Evolutionary conservation across 2,113 vertebrate genomes (phyloP), one percentile per base, ranked within the genome.

Genomic region (Erpornis zantholeuca): DNA sequence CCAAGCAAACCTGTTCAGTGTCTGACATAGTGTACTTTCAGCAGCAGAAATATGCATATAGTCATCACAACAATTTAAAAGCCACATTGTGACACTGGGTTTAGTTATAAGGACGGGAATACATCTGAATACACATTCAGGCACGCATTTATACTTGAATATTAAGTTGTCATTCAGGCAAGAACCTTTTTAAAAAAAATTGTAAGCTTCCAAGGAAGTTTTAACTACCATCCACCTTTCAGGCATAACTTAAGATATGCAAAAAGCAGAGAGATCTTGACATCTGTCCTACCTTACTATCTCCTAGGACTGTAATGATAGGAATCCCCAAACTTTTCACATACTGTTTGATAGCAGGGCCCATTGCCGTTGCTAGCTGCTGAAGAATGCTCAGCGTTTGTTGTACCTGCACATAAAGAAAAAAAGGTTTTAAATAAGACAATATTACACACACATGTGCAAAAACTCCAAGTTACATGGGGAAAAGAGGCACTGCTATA

Each of bases 311-410:
- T 13, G 99, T 99, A 94, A 99, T 98, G 40, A 99, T 91, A 33
- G 99, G 98, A 78, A 99, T 98, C 11, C 99, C 99, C 89, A 99
- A 91, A n/a, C 97, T 96, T 98, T 99, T 99, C 47, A 99, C 98
- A 15, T 99, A 98, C 29, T 99, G 99, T 92, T 98, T 99, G 70
- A 99, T 98, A 85, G 98, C 99, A 56, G 99, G 98, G 79, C 99
- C 99, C 98, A 99, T 99, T 28, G 99, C 98, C 47, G 97, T 97
- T 57, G 99, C 98, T 60, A 99, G 76, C 33, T 99, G 99, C 95
- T 99, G 99, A 64, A 99, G 98, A 83, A 99, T 99, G 40, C 80
- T 98, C 87, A 99, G 95, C 1, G 99, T 99, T 96, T 99, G 99
- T 53, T 99, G 99, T n/a, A 99, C 99, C 99, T 99, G 92, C 50